These are phyloP conservation scores for Eulimnadia texana DNA, from an alignment of 1,140 invertebrate genomes.

Conservation along the genomic window DNA sequence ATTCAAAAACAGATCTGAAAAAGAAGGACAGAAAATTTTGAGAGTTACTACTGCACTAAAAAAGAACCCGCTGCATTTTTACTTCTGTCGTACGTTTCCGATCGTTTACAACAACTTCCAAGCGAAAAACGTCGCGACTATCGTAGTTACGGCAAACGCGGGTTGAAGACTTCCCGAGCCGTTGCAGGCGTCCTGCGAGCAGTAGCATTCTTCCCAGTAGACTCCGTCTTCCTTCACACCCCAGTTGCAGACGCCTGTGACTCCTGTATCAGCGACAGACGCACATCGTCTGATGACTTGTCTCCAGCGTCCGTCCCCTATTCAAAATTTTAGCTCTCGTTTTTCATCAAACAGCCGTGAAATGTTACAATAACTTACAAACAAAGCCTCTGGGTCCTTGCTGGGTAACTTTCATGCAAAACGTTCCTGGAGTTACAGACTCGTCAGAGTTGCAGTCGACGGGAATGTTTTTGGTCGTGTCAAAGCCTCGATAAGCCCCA, in stretches of 20 bases:
- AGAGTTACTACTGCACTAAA: too few species aligned
- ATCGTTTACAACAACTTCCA: neutral
- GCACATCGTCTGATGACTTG: constrained; percentile 80
- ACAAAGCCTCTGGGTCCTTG: constrained; percentile 81
- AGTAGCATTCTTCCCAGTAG: constrained; percentile 91
- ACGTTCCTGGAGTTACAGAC: constrained; percentile 76
- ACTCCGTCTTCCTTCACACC: constrained; percentile 80
- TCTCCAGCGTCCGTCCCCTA: constrained; percentile 83
- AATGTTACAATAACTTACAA: constrained; percentile 34
- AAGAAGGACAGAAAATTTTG: too few species aligned
- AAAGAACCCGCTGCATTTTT: too few species aligned
- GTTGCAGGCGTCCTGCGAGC: constrained; percentile 75
- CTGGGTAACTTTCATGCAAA: constrained; percentile 79
- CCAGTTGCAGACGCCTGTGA: constrained; percentile 85
- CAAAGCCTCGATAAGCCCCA: constrained; percentile 70
- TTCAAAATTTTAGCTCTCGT: constrained; percentile 22
- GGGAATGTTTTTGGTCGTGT: constrained; percentile 58
- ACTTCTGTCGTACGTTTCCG: too few species aligned
- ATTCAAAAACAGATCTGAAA: too few species aligned
- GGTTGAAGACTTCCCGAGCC: neutral
- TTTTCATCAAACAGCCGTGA: neutral
- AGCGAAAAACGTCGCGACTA: neutral
- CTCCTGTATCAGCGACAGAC: constrained; percentile 74
- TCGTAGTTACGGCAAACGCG: neutral
- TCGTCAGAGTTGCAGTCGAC: constrained; percentile 82